Percentiles rank a stretch among this genome's conserved stretches.
These are phyloP conservation scores for Erynnis tages DNA, from an alignment of 2,888 invertebrate species.

Conservation along the genomic window DNA sequence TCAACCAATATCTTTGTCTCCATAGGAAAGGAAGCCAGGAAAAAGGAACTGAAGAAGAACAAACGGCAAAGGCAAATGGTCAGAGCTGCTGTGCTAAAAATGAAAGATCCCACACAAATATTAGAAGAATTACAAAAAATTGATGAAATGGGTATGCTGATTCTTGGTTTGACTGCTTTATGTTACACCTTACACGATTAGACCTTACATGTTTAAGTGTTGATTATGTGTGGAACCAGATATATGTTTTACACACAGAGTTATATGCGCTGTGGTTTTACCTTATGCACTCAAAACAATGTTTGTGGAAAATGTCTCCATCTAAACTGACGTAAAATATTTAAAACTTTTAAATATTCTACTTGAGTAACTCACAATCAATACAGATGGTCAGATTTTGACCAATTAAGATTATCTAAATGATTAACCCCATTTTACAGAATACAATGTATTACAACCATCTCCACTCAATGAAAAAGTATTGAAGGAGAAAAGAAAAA, in stretches of 20 bases:
- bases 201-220: too few species aligned
- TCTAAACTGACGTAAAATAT: too few species aligned
- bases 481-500: constrained; percentile 96
- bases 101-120: constrained; percentile 97
- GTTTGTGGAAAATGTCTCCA: too few species aligned
- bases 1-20: constrained; percentile 14
- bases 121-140: constrained; percentile 98
- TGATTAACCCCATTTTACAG: constrained; percentile 84
- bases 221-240: too few species aligned
- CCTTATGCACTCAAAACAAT: too few species aligned
- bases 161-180: neutral
- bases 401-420: too few species aligned
- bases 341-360: too few species aligned
- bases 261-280: too few species aligned
- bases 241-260: too few species aligned
- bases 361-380: too few species aligned
- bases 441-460: constrained; percentile 96
- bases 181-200: constrained; percentile 66
- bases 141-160: constrained; percentile 95
- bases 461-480: constrained; percentile 98
- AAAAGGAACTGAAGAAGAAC: constrained; percentile 98
- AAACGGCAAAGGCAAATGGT: constrained; percentile 98
- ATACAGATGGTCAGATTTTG: too few species aligned
- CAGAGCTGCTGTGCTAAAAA: constrained; percentile 97
- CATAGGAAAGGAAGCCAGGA: constrained; percentile 96